Evolutionary conservation across 1,140 invertebrate species (phyloP), one percentile per base, ranked within the genome.

Genomic region (Drosophila chauvacae): DNA sequence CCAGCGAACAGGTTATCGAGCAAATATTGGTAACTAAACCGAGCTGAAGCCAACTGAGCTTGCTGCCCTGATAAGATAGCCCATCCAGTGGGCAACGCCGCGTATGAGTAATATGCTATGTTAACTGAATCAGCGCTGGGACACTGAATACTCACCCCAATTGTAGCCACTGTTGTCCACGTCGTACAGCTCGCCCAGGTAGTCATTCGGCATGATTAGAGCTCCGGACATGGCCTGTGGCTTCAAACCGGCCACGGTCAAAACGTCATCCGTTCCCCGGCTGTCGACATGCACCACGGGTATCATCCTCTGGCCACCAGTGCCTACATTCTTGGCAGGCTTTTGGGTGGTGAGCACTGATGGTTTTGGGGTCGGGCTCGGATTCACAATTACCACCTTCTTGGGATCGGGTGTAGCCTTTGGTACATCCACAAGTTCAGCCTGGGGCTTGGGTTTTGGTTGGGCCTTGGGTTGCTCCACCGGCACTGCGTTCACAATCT

Each of bases 101-200:
- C 85, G 81, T 78, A 88, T 88, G 85, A 88, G 85, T 88, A 88
- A 88, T 85, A 42, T 39, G 13, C 30, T 37, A 33, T 56, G 35
- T 56, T 30, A 77, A 73, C 77, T 85, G 81, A 85, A 63, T 85
- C 81, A 80, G 77, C 77, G 55, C 47, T 42, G 60, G 74, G 62
- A 68, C 66, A 70, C 44, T n/a, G 57, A 60, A 56, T 39, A 87
- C 91, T 92, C 80, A 92, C 91, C 80, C 91, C 91, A 92, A 68
- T 92, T 90, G 61, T 92, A 92, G 55, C 91, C 91, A 69, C 72
- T 90, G 57, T 48, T 50, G 60, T 78, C 77, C 68, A 88, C 56
- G 72, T 92, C 91, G 61, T 73, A 90, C 45, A 92, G 77, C 58
- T 92, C 91, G 30, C 85, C 91, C 68, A 92, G 53, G 42, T 91